Base-by-base conservation (phyloP, 1,140 invertebrate genomes). In the Papilio aristodemus region DNA sequence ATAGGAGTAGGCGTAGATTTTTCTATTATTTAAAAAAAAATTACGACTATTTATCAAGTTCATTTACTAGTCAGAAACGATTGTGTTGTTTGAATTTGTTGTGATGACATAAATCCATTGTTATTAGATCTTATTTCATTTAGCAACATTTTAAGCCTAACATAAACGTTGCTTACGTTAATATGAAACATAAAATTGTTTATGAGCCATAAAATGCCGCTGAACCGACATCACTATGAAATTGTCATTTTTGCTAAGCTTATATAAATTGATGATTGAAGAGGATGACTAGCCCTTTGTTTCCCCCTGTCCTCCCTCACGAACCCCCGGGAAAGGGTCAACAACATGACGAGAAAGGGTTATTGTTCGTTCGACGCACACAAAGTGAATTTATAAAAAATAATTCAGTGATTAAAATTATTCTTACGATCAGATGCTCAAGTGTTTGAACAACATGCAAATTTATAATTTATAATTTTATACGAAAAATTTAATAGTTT, bases 241-340 rank as follows among this genome's bases (percentile, higher is more conserved):
- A 10, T 54, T 54, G 46, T 54, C 19, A 54, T 54, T 54, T 54
- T 54, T 54, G 46, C 46, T 54, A 54, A 54, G 46, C 46, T 54
- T 54, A 10, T 54, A 54, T 54, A 54, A 54, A 54, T 54, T 54
- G 46, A 54, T 54, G 46, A 54, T 54, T 54, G 46, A 32, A 32
- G 27, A 54, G 46, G 19, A 54, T 54, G 46, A 54, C 46, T 54
- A 25, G 17, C 46, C 46, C 19, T 54, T 54, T 54, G 46, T 54
- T 54, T 17, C 19, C 46, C 19, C 46, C 17, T 54, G 19, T 54
- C 19, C 46, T 22, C 46, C 22, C 46, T 4, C 46, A 25, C 27
- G 10, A 25, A 25, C 46, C 46, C 46, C 19, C 17, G 19, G 17
- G 46, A 54, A 54, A 54, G 46, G 46, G 46, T 43, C 41, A 43